Evolutionary conservation across 2,113 vertebrate species (phyloP).

Genomic region (Coracopsis vasa): DNA sequence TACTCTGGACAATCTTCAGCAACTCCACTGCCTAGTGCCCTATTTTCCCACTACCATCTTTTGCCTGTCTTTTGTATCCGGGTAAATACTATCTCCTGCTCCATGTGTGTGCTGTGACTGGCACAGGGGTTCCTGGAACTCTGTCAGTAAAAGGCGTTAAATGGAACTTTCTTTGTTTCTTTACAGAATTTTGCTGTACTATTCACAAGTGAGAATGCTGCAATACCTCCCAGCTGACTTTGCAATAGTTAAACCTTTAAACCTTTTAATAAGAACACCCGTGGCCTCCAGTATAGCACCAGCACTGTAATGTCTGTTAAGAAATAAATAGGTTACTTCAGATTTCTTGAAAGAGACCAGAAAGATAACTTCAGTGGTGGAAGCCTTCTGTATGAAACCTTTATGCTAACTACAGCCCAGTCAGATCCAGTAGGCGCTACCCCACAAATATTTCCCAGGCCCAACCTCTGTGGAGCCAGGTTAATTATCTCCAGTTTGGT

Average conservation of each 20-base stretch:
- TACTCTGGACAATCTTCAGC: neutral
- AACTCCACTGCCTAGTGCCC: neutral
- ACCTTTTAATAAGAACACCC: neutral
- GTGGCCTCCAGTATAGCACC: neutral
- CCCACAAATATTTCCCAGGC: slow-evolving; percentile 11
- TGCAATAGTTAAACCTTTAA: neutral
- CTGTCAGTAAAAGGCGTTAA: neutral
- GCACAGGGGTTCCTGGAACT: neutral
- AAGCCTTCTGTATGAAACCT: slow-evolving; percentile 27
- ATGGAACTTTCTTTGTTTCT: neutral
- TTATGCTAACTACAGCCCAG: neutral
- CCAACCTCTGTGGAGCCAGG: neutral
- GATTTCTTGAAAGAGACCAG: neutral
- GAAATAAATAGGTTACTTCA: slow-evolving; percentile 11
- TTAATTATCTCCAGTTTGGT: neutral
- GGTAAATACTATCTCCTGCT: neutral
- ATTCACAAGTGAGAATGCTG: neutral
- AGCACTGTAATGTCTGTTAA: neutral
- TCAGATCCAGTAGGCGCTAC: neutral
- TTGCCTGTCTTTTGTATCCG: neutral
- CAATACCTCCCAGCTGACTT: neutral
- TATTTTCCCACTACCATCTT: neutral
- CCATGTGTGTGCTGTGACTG: neutral
- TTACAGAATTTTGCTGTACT: neutral
- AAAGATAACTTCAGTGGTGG: neutral